These are phyloP conservation scores for Pristis pectinata DNA, from an alignment of 2,797 vertebrate species.

Conservation along the genomic window DNA sequence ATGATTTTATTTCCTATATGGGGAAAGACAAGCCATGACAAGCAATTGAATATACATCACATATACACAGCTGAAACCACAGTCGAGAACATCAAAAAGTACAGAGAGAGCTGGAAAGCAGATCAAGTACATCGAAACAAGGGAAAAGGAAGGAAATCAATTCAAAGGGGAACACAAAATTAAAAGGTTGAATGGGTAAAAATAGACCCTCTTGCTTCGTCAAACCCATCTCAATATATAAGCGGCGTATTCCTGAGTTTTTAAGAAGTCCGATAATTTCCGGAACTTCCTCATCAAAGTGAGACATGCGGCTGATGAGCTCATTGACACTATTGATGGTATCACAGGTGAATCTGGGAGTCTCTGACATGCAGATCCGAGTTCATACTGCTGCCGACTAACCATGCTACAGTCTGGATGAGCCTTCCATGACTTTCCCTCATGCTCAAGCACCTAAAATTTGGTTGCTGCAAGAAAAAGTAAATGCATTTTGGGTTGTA, in stretches of 20 bases:
- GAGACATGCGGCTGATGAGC: not conserved
- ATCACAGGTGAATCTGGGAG: not conserved
- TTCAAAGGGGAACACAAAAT: slow-evolving; percentile 23
- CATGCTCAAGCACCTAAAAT: not conserved
- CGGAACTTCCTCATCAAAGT: not conserved
- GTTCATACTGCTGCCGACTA: not conserved
- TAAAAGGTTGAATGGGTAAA: not conserved
- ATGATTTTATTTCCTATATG: not conserved
- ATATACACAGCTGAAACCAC: not conserved
- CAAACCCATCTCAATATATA: not conserved
- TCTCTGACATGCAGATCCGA: not conserved
- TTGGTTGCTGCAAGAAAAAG: not conserved
- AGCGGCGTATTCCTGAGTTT: not conserved
- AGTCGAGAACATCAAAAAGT: not conserved
- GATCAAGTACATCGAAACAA: not conserved
- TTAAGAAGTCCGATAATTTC: slow-evolving; percentile 4
- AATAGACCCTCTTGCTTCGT: not conserved
- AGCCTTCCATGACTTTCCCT: not conserved
- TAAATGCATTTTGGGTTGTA: not conserved
- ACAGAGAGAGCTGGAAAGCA: too few species aligned
- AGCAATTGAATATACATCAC: not conserved
- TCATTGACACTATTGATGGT: not conserved
- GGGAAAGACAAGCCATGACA: not conserved
- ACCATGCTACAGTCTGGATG: not conserved
- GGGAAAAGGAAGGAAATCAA: not conserved